Evolutionary conservation across 2,113 vertebrate species (phyloP).

Genomic region (Chaetops frenatus): DNA sequence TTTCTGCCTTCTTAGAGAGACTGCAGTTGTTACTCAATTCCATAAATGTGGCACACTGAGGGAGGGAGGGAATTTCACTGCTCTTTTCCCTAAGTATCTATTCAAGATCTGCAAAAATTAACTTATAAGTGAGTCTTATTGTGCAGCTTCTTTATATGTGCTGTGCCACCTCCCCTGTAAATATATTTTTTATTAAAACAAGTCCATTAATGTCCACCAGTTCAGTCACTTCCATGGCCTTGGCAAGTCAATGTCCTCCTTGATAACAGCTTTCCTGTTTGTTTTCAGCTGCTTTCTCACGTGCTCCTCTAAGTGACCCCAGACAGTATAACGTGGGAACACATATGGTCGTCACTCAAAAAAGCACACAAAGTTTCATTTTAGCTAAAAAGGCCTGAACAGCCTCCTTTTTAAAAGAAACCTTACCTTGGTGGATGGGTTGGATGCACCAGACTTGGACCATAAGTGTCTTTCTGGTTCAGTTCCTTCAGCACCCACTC

Average conservation of each 20-base stretch:
- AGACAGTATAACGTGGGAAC: neutral
- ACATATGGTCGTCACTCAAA: neutral
- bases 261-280: neutral
- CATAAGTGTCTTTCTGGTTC: neutral
- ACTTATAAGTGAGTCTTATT: neutral
- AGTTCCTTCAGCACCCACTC: neutral
- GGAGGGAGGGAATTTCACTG: neutral
- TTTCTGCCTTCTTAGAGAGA: neutral
- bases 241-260: neutral
- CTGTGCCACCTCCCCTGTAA: neutral
- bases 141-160: neutral
- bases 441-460: neutral
- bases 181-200: neutral
- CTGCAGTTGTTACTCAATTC: neutral
- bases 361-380: neutral
- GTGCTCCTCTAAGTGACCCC: neutral
- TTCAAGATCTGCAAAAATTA: neutral
- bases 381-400: neutral
- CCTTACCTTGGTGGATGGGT: neutral
- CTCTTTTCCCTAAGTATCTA: neutral
- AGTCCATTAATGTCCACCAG: neutral
- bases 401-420: neutral
- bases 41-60: neutral
- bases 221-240: neutral
- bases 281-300: neutral